Evolutionary conservation across 2,797 vertebrate genomes (phyloP), one percentile per base, ranked within the genome.

Genomic region (Enteromius thamalakanensis): DNA sequence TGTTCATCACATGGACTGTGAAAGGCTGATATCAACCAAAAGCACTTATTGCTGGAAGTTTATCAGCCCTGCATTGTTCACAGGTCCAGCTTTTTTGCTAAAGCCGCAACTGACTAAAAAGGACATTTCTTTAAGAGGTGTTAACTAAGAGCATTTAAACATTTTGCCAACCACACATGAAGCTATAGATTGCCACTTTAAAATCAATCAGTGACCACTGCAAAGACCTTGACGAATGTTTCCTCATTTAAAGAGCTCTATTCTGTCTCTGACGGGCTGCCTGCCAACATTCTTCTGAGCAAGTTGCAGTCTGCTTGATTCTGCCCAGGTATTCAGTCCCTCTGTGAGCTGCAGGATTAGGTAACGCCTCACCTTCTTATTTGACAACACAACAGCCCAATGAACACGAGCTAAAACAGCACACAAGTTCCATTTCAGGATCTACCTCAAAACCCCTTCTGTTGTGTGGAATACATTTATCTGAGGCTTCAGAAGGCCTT

Each of bases 281-380:
- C 8, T 8, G 83, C 86, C 80, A 85, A 83, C 77, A 80, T 85
- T 83, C 81, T 71, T 76, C 64, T 65, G 45, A 64, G 78, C 71
- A 80, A 83, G 84, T 83, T 72, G 40, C 68, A 80, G 81, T 79
- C 67, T 76, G 83, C 71, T 82, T 53, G 17, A 75, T 26, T 80
- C 83, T 77, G 80, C 51, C 77, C 80, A 85, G 86, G 83, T 80
- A 85, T 82, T 70, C 53, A 68, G 45, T n/a, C 71, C 55, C 77
- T 64, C 64, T 32, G 53, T 34, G 51, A 81, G 70, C 58, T 53
- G n/a, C 74, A 47, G 80, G 71, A 71, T 83, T 80, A 80, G 79
- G 67, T 76, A 77, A 83, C 65, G 34, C 71, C 65, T 77, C 53
- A 78, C 65, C 60, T 82, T 76, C 47, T 53, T 53, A 75, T 76